Conservation (phyloP, 1,140 invertebrate genomes). For the Physella acuta region DNA sequence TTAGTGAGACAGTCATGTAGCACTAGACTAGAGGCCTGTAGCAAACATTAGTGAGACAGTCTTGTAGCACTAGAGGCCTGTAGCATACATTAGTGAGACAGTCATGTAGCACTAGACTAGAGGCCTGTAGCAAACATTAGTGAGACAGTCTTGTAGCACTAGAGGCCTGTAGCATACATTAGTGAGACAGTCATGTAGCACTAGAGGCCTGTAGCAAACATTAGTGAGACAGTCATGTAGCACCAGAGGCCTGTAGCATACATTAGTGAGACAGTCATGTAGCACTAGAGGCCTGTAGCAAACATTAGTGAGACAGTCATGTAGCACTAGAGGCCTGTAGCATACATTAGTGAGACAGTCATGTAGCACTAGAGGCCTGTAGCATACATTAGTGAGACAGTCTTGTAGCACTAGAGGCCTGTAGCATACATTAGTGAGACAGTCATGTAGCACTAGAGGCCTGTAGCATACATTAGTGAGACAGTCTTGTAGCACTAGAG, state of each 20-base stretch:
- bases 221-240: constrained; percentile 39
- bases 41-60: too few species aligned
- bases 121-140: constrained; percentile 55
- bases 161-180: constrained; percentile 34
- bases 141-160: constrained; percentile 55
- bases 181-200: too few species aligned
- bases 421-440: constrained; percentile 53
- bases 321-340: constrained; percentile 49
- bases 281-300: constrained; percentile 40
- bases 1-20: constrained; percentile 59
- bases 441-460: constrained; percentile 52
- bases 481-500: constrained; percentile 48
- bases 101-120: constrained; percentile 46
- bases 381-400: constrained; percentile 41
- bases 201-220: constrained; percentile 54
- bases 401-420: constrained; percentile 47
- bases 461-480: constrained; percentile 36
- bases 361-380: constrained; percentile 46
- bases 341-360: constrained; percentile 58
- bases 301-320: too few species aligned
- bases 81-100: constrained; percentile 44
- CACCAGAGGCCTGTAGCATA: constrained; percentile 51
- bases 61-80: constrained; percentile 56
- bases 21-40: constrained; percentile 41
- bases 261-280: constrained; percentile 58